These are phyloP conservation scores for Callaeas wilsoni DNA, from an alignment of 2,113 vertebrate species.

Conservation along the genomic window DNA sequence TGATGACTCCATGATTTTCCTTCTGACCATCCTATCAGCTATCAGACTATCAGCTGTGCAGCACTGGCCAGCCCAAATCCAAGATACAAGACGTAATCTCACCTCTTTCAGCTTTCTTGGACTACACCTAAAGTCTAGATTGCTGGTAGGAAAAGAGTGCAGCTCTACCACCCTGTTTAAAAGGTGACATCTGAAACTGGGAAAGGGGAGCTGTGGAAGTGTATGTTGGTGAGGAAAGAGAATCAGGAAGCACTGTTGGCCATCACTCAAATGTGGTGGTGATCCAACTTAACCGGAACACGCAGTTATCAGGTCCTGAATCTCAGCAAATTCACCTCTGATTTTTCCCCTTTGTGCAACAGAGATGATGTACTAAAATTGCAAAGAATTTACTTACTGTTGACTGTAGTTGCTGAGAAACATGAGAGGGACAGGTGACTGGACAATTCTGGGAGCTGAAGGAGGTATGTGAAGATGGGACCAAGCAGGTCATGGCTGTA, in stretches of 20 bases:
- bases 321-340: background rate
- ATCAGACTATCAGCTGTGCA: background rate
- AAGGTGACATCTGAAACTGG: background rate
- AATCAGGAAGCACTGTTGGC: background rate
- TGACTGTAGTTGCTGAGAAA: background rate
- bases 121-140: background rate
- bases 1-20: background rate
- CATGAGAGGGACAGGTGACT: too few relatives aligned
- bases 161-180: background rate
- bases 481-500: background rate
- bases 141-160: background rate
- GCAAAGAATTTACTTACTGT: background rate
- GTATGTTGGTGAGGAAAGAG: background rate
- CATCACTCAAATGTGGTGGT: background rate
- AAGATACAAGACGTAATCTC: background rate
- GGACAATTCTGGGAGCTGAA: too few relatives aligned
- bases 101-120: background rate
- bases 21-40: background rate
- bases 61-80: background rate
- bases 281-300: background rate
- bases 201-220: background rate
- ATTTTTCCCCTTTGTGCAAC: background rate
- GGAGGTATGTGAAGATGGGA: background rate
- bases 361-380: background rate
- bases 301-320: too few relatives aligned